A percentile compares a stretch with the other conserved stretches of the same genome.
These are phyloP conservation scores for Glareola pratincola DNA, from an alignment of 2,113 vertebrate genomes.

Conservation along the genomic window DNA sequence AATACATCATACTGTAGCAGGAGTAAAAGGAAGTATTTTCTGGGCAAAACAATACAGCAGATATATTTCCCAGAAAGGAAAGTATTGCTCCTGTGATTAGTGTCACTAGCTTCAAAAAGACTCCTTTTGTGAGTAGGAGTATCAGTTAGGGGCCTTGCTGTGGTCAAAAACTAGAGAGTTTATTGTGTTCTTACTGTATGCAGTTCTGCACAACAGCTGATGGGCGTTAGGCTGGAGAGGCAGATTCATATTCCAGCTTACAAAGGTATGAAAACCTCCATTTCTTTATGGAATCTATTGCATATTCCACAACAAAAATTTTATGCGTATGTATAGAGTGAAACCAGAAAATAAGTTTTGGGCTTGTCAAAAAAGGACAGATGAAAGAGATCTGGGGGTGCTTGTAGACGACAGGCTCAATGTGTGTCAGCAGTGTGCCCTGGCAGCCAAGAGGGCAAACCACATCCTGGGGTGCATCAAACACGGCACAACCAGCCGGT, in stretches of 20 bases:
- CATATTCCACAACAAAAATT: not conserved
- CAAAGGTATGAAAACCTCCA: not conserved
- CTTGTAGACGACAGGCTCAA: not conserved
- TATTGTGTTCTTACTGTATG: not conserved
- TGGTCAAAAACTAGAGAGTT: not conserved
- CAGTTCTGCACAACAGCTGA: not conserved
- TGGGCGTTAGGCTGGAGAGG: not conserved
- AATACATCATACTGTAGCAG: not conserved
- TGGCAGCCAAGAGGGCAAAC: not conserved
- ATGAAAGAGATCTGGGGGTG: not conserved
- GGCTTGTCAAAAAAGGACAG: not conserved
- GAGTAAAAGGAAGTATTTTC: not conserved
- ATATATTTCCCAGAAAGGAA: not conserved
- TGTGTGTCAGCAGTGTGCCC: not conserved
- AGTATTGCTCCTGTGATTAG: not conserved
- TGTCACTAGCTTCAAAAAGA: not conserved
- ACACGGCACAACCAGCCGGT: rapidly evolving
- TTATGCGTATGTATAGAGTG: rapidly evolving
- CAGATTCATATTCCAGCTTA: not conserved
- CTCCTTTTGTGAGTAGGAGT: not conserved
- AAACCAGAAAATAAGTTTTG: not conserved
- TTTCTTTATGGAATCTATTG: not conserved
- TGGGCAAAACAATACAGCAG: not conserved
- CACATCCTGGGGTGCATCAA: rapidly evolving
- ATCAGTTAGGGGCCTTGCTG: not conserved